phyloP scores from a whole-genome alignment of 1,140 invertebrate species.

The Pseudomyrmex flavicornis region DNA sequence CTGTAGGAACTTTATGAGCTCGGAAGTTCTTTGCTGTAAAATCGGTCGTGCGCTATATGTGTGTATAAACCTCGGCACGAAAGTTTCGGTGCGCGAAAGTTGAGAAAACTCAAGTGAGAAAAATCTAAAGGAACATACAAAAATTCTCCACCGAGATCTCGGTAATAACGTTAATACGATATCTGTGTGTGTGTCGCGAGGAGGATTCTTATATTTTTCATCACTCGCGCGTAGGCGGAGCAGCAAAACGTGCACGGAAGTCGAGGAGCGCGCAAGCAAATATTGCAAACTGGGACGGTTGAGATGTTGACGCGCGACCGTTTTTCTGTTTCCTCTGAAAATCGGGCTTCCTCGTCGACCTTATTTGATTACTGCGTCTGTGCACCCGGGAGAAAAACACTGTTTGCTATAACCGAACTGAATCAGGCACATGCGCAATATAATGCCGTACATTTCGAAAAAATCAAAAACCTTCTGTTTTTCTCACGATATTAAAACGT shows the following conservation, averaged over 20 bases:
- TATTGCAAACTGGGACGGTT: conserved; percentile 33
- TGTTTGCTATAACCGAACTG: conserved; percentile 23
- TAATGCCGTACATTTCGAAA: conserved; percentile 16
- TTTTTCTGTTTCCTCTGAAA: conserved; percentile 27
- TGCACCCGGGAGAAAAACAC: conserved; percentile 3
- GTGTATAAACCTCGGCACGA: conserved; percentile 1
- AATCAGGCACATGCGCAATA: conserved; percentile 16
- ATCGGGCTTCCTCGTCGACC: conserved; percentile 28
- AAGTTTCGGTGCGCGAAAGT: conserved; percentile 21
- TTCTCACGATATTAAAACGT: background rate
- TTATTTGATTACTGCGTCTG: conserved; percentile 55
- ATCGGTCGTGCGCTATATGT: conserved; percentile 13
- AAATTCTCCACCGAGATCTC: background rate
- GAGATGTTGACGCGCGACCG: conserved; percentile 51
- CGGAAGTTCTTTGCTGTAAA: conserved; percentile 9
- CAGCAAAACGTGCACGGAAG: background rate
- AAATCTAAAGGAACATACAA: background rate
- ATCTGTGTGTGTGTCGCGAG: conserved; percentile 25
- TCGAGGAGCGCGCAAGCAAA: conserved; percentile 35
- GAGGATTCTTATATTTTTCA: conserved; percentile 23
- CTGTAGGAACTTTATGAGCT: conserved; percentile 27
- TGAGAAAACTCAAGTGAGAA: conserved; percentile 6
- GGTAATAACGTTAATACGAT: conserved; percentile 32
- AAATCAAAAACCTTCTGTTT: conserved; percentile 13
- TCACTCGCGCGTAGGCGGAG: background rate